Base-by-base conservation (phyloP, 2,888 invertebrate genomes). In the Eupithecia vulgata region DNA sequence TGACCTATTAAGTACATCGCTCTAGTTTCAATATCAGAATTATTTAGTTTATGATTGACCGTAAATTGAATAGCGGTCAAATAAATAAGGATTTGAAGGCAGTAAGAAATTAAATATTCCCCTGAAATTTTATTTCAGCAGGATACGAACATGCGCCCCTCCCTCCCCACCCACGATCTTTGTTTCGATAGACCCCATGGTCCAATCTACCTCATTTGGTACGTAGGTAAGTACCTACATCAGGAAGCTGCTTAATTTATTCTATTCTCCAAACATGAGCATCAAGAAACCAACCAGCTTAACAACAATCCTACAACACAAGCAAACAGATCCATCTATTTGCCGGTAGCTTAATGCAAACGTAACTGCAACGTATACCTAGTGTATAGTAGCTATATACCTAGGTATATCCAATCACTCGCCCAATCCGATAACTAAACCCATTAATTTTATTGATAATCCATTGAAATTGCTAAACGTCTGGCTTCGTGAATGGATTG, bases 371-470 rank as follows among this genome's bases (percentile, higher is more conserved):
- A 30, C 30, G 30, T 30, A 30, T 30, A 12, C 40, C 10, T 40
- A 40, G 65, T 71, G 13, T 64, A 73, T 21, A 48, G 48, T 48
- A 48, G 21, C 8, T n/a, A n/a, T 48, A 21, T 12, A 21, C 52
- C 52, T 52, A 48, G 40, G 66, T 71, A 71, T 61, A 74, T 75
- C 73, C 75, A 75, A 76, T 76, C 76, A 73, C 65, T 77, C 66
- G 78, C 42, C 70, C 72, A 70, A 77, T 69, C 67, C 75, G 15
- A 64, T 76, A 72, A 70, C 73, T 66, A 59, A 61, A 52, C 70
- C 74, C 72, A 79, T 78, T 76, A 76, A 74, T 75, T 79, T 79
- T 75, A 79, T 74, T 72, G 76, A 72, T 77, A 77, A 78, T 77
- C 74, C 73, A 71, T 73, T 74, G 76, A 75, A 76, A 75, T 75